Conservation (phyloP, 2,113 vertebrate genomes). For the Grammatotria lemairii region DNA sequence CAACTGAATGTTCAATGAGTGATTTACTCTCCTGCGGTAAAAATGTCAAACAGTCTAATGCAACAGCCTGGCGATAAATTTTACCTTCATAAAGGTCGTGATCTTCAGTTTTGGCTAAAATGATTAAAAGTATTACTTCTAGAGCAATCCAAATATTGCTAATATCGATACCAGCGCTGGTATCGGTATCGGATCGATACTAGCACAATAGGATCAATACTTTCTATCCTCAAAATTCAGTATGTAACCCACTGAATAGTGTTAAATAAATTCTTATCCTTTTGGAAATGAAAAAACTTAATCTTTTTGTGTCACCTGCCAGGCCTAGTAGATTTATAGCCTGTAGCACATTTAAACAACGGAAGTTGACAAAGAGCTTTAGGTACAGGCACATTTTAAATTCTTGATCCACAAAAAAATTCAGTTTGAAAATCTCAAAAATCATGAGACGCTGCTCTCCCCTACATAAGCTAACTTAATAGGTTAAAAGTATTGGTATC, state of each 20-base stretch:
- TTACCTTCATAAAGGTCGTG: background rate
- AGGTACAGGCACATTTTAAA: background rate
- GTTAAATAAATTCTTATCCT: background rate
- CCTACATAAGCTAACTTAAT: background rate
- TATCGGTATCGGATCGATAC: background rate
- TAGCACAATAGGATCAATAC: background rate
- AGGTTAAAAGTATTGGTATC: background rate
- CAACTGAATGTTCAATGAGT: background rate
- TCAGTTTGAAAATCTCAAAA: background rate
- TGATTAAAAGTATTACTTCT: background rate
- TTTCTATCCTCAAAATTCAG: background rate
- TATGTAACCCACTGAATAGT: background rate
- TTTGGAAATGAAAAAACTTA: background rate
- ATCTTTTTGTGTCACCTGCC: background rate
- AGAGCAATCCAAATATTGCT: background rate
- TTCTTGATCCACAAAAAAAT: background rate
- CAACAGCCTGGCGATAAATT: background rate
- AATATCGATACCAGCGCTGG: background rate
- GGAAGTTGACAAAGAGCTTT: background rate
- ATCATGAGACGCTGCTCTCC: background rate
- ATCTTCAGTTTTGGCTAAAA: background rate
- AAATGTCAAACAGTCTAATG: background rate
- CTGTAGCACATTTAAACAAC: background rate
- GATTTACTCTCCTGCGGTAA: background rate
- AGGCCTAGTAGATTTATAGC: background rate